A percentile compares a stretch with the other conserved stretches of the same genome.
These are phyloP conservation scores for Congeria kusceri DNA, from an alignment of 2,888 invertebrate genomes.

Conservation along the genomic window DNA sequence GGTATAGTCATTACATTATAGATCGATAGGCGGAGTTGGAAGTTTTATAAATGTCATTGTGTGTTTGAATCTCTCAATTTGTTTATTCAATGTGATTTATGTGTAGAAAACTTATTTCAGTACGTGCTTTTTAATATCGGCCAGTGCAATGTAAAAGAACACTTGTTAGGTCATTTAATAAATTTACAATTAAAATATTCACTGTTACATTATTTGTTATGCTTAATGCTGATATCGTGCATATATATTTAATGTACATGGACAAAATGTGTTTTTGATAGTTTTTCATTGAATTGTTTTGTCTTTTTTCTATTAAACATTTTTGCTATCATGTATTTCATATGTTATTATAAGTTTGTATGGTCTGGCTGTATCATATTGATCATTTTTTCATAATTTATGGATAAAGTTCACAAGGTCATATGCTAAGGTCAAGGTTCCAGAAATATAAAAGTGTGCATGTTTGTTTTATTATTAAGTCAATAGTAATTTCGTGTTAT, in stretches of 20 bases:
- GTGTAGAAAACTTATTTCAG: no score
- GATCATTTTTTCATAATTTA: slow-evolving; percentile 40
- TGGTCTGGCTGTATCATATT: slow-evolving; percentile 44
- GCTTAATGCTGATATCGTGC: neutral
- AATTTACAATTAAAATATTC: neutral
- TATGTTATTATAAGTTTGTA: slow-evolving; percentile 18
- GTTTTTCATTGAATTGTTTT: neutral
- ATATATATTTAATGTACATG: neutral
- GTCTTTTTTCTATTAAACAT: neutral
- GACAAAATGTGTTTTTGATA: neutral
- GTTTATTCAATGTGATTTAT: no score
- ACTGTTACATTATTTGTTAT: neutral
- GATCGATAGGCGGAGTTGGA: no score
- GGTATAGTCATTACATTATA: no score
- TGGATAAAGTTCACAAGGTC: slow-evolving; percentile 12
- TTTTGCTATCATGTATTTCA: slow-evolving; percentile 1
- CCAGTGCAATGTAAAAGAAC: no score
- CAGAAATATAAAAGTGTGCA: no score
- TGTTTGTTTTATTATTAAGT: neutral
- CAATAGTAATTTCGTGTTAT: neutral
- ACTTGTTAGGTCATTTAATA: no score
- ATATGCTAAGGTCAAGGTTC: slow-evolving; percentile 19
- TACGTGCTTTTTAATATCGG: no score
- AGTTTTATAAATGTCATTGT: no score
- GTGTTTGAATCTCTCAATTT: no score